A percentile compares a stretch with the other conserved stretches of the same genome.
Evolutionary conservation across 2,113 vertebrate species (phyloP).

Genomic region (Salvelinus alpinus): DNA sequence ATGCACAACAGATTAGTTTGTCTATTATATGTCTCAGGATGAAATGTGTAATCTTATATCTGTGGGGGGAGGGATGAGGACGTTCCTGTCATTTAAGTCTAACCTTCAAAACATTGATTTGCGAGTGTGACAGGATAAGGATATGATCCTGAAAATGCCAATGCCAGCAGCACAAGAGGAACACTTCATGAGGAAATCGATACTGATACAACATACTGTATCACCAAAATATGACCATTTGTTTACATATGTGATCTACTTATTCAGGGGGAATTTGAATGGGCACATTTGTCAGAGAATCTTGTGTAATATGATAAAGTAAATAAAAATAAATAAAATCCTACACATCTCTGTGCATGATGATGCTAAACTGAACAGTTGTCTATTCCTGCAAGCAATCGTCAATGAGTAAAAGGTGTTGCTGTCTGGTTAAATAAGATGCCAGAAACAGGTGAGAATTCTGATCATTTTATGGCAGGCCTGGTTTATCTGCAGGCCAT

Average conservation of each 20-base stretch:
- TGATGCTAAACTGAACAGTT: constrained; percentile 8
- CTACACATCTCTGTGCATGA: not conserved
- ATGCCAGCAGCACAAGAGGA: constrained; percentile 27
- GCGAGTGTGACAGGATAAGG: constrained; percentile 66
- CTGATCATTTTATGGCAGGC: not conserved
- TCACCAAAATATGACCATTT: constrained; percentile 31
- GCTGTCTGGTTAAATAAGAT: not conserved
- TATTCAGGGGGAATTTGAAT: constrained; percentile 8
- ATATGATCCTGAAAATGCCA: constrained; percentile 50
- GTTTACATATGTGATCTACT: constrained; percentile 23
- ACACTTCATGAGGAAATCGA: constrained; percentile 30
- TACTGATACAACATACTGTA: constrained; percentile 20
- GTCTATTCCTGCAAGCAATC: not conserved
- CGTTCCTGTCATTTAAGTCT: constrained; percentile 64
- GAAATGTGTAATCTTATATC: constrained; percentile 70
- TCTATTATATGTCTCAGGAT: constrained; percentile 63
- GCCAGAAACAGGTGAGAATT: not conserved
- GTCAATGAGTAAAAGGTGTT: not conserved
- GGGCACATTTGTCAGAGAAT: not conserved
- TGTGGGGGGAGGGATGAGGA: constrained; percentile 45
- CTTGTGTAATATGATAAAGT: not conserved
- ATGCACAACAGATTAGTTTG: constrained; percentile 62
- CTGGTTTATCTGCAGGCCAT: too few species aligned
- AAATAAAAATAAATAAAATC: not conserved
- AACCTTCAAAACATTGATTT: constrained; percentile 71